A percentile compares a stretch with the other conserved stretches of the same genome.
Conservation (phyloP, 1,140 invertebrate genomes). For the Dinothrombium tinctorium region DNA sequence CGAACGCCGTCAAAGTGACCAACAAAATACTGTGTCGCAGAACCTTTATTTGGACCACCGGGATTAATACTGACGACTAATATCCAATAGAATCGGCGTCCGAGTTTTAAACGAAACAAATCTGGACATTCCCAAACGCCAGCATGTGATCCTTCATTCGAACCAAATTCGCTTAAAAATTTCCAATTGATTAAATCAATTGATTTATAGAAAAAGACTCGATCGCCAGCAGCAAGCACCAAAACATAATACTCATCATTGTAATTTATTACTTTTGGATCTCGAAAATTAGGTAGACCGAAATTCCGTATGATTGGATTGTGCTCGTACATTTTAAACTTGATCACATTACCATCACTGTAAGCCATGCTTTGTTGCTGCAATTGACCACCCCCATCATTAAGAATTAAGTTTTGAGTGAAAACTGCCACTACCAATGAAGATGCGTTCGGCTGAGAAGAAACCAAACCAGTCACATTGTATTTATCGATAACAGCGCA, state of each 20-base stretch:
- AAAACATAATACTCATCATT: conserved; percentile 5
- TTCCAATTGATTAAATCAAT: conserved; percentile 5
- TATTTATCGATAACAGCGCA: conserved; percentile 1
- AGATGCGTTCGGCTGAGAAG: too few relatives aligned
- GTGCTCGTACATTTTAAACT: background rate
- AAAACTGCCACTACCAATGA: too few relatives aligned
- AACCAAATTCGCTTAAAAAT: conserved; percentile 1
- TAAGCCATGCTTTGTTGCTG: background rate
- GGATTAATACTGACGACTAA: background rate
- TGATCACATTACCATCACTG: background rate
- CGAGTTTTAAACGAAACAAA: background rate
- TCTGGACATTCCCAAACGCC: conserved; percentile 9
- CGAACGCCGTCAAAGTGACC: conserved; percentile 4
- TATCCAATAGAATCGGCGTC: background rate
- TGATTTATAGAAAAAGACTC: conserved; percentile 6
- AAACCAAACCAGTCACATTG: conserved; percentile 8
- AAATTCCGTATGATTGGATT: conserved; percentile 2
- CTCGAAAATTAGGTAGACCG: conserved; percentile 1
- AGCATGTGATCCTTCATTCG: background rate
- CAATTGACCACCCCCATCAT: too few relatives aligned
- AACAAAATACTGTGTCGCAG: conserved; percentile 7
- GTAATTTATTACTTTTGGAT: conserved; percentile 4
- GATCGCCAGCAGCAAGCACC: conserved; percentile 6
- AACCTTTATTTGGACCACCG: background rate
- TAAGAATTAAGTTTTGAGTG: too few relatives aligned